A percentile compares a stretch with the other conserved stretches of the same genome.
Evolutionary conservation across 2,888 invertebrate species (phyloP).

Genomic region (Serrognathus titanus): DNA sequence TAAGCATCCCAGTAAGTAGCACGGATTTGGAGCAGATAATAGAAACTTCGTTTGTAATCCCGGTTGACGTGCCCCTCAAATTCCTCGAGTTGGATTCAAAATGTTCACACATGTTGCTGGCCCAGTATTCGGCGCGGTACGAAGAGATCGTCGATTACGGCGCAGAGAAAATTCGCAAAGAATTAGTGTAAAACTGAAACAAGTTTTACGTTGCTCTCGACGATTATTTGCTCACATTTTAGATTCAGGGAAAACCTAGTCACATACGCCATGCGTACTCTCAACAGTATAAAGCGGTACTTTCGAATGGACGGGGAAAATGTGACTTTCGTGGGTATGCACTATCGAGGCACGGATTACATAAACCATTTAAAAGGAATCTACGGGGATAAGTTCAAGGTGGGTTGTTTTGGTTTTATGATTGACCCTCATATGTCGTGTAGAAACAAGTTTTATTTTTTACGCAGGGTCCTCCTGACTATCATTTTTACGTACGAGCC

Average conservation of each 20-base stretch:
- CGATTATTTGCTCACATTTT: not conserved
- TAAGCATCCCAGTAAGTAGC: too few relatives aligned
- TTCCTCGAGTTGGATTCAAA: not conserved
- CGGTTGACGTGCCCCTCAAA: too few relatives aligned
- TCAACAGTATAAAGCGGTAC: constrained; percentile 5
- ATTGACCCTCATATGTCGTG: not conserved
- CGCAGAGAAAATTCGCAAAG: constrained; percentile 9
- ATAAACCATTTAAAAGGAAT: constrained; percentile 1
- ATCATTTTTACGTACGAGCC: constrained; percentile 20
- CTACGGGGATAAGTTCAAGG: constrained; percentile 5
- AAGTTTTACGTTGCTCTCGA: not conserved
- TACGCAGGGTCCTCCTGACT: constrained; percentile 15
- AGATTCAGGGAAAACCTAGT: constrained; percentile 14
- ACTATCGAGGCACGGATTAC: constrained; percentile 22
- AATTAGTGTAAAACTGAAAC: constrained; percentile 12
- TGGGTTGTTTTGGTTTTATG: not conserved
- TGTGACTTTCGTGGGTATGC: constrained; percentile 18
- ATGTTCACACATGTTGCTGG: constrained; percentile 4
- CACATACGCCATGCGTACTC: not conserved
- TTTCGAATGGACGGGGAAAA: constrained; percentile 5
- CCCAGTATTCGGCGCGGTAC: constrained; percentile 13
- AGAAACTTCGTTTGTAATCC: too few relatives aligned
- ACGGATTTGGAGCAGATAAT: too few relatives aligned
- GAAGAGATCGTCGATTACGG: constrained; percentile 16
- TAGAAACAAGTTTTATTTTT: not conserved